Evolutionary conservation across 2,113 vertebrate genomes (phyloP).

Genomic region (Amia ocellicauda): DNA sequence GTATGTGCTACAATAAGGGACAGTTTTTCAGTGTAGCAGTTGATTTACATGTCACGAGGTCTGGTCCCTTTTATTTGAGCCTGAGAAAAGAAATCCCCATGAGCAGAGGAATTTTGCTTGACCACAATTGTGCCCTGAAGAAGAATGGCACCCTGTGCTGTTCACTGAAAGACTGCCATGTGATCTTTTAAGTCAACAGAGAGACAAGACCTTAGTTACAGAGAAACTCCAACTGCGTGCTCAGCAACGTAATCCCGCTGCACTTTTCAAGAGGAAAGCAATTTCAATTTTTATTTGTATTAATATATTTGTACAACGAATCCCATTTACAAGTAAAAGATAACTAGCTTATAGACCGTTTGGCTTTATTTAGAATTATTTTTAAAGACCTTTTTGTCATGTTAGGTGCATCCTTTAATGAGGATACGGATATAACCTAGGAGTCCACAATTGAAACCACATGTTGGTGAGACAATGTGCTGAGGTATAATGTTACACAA

Average conservation of each 20-base stretch:
- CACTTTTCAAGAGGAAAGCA: slow-evolving; percentile 32
- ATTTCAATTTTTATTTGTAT: too few relatives aligned
- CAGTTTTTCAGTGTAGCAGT: slow-evolving; percentile 16
- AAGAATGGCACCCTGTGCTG: slow-evolving; percentile 32
- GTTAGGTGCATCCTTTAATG: too few relatives aligned
- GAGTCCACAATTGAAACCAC: too few relatives aligned
- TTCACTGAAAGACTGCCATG: slow-evolving; percentile 50
- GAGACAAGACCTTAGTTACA: slow-evolving; percentile 55
- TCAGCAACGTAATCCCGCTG: slow-evolving; percentile 64
- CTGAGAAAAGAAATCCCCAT: slow-evolving; percentile 10
- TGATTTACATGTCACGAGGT: slow-evolving; percentile 9
- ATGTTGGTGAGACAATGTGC: too few relatives aligned
- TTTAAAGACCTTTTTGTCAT: too few relatives aligned
- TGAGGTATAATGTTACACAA: too few relatives aligned
- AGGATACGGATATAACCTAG: too few relatives aligned
- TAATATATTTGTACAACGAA: too few relatives aligned
- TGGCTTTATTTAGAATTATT: too few relatives aligned
- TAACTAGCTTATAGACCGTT: too few relatives aligned
- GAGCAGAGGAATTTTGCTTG: slow-evolving; percentile 40
- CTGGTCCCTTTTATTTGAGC: slow-evolving; percentile 14
- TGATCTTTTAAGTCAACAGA: slow-evolving; percentile 70
- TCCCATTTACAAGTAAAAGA: too few relatives aligned
- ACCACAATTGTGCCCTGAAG: slow-evolving; percentile 47
- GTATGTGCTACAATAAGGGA: not conserved
- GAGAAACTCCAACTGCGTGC: slow-evolving; percentile 52